Conservation (phyloP, 1,140 invertebrate genomes). For the Limonius californicus region DNA sequence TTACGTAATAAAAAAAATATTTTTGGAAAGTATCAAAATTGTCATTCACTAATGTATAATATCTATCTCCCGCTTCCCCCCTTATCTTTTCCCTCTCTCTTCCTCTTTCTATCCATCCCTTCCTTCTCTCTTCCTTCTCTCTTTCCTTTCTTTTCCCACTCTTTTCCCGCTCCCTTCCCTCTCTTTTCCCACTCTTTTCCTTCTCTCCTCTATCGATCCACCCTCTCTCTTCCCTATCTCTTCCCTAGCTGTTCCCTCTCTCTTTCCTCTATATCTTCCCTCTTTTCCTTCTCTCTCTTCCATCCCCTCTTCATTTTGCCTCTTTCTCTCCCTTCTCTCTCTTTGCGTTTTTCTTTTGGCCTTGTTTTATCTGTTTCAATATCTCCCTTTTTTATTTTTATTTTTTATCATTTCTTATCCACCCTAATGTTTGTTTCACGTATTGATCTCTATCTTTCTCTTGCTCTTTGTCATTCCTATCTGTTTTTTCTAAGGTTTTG, state of each 20-base stretch:
- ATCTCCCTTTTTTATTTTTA: conserved; percentile 14
- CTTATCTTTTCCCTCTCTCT: neutral
- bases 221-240: neutral
- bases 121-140: conserved; percentile 7
- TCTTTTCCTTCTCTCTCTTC: conserved; percentile 1
- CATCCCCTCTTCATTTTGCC: conserved; percentile 14
- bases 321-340: conserved; percentile 7
- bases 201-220: neutral
- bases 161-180: no score
- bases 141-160: neutral
- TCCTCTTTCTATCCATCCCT: conserved; percentile 1
- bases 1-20: no score
- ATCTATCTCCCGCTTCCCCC: neutral
- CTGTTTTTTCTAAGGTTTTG: conserved; percentile 1
- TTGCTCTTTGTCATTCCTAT: neutral
- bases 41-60: no score
- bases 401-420: neutral
- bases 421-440: neutral
- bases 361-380: neutral
- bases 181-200: neutral
- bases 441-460: neutral
- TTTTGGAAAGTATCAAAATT: no score
- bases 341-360: neutral
- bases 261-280: neutral
- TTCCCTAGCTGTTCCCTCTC: neutral